Percentiles rank a stretch among this genome's conserved stretches.
Conservation (phyloP, 2,888 invertebrate genomes). For the Ganaspis brasiliensis region DNA sequence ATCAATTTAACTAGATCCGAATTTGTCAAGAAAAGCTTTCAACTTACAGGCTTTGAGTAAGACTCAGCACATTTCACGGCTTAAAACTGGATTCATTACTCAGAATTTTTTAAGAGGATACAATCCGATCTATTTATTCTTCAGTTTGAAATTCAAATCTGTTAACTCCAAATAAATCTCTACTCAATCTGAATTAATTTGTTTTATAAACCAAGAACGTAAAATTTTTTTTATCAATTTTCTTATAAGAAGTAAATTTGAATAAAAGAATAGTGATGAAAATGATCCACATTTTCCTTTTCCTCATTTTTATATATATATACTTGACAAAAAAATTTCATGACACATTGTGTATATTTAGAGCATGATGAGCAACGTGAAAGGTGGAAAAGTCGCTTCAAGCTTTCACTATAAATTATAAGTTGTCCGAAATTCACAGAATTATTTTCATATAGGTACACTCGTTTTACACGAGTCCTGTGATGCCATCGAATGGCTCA, state of each 20-base stretch:
- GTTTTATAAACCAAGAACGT: too few relatives aligned
- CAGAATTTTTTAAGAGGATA: neutral
- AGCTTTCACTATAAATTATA: neutral
- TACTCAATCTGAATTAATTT: too few relatives aligned
- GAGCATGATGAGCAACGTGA: conserved; percentile 21
- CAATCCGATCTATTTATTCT: too few relatives aligned
- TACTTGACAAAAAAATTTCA: neutral
- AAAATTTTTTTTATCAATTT: too few relatives aligned
- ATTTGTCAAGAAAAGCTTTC: conserved; percentile 18
- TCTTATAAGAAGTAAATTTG: too few relatives aligned
- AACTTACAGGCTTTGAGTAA: conserved; percentile 18
- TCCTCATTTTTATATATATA: too few relatives aligned
- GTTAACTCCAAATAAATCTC: neutral
- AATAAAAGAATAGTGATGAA: too few relatives aligned
- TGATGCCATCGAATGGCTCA: conserved; percentile 80
- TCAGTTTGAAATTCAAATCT: too few relatives aligned
- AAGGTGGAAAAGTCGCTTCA: conserved; percentile 43
- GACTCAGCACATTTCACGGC: conserved; percentile 43
- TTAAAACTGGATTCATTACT: neutral
- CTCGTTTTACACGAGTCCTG: conserved; percentile 88
- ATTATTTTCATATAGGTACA: conserved; percentile 84
- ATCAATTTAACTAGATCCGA: neutral
- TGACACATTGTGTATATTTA: neutral
- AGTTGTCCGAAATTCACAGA: neutral
- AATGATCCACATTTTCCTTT: too few relatives aligned